These are phyloP conservation scores for Tokudaia muenninki DNA, from an alignment of 2,797 vertebrate species.

Conservation along the genomic window DNA sequence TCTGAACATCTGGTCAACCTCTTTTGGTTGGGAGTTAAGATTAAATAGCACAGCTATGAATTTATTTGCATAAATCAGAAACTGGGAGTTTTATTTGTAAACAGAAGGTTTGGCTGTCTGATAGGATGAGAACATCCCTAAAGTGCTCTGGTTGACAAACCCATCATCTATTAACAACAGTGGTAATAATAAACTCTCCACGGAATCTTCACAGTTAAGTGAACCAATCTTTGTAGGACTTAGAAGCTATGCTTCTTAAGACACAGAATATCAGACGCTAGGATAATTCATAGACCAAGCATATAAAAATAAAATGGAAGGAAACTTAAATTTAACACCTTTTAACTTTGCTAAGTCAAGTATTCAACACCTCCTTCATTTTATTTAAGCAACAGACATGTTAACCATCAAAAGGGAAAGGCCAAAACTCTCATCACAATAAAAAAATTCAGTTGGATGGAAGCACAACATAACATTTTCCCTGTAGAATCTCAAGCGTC, in stretches of 20 bases:
- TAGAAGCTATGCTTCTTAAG: neutral
- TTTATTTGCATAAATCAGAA: neutral
- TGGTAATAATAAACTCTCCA: neutral
- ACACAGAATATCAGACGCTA: neutral
- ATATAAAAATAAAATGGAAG: neutral
- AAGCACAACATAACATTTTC: neutral
- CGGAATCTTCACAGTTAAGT: neutral
- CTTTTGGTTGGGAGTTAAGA: constrained; percentile 22
- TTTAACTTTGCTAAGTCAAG: constrained; percentile 51
- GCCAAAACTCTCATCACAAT: neutral
- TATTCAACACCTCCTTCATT: constrained; percentile 10
- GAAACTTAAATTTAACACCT: constrained; percentile 38
- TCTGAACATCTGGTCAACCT: constrained; percentile 34
- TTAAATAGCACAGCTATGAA: constrained; percentile 41
- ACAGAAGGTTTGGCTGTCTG: constrained; percentile 29
- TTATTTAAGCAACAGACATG: neutral
- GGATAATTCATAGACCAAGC: neutral
- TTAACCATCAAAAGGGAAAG: constrained; percentile 58
- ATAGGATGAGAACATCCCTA: neutral
- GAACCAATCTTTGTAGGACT: constrained; percentile 32
- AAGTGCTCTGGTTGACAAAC: neutral
- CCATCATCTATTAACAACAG: neutral
- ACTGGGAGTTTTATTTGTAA: neutral
- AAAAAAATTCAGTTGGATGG: neutral
- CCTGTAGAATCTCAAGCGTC: neutral